These are phyloP conservation scores for Heliothis virescens DNA, from an alignment of 1,140 invertebrate genomes.

Conservation along the genomic window DNA sequence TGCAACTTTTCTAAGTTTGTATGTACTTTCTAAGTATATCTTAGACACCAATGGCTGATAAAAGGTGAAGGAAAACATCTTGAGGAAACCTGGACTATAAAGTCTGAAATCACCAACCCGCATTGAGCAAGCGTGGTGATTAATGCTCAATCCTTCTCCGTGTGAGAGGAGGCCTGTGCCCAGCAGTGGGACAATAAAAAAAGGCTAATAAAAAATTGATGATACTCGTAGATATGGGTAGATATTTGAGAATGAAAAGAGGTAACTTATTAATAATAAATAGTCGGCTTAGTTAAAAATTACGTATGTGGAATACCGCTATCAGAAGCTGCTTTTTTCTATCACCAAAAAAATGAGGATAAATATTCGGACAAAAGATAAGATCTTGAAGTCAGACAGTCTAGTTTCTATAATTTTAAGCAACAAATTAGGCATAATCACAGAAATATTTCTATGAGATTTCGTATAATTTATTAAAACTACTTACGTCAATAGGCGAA, in stretches of 20 bases:
- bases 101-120: too few species aligned
- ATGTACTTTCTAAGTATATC: too few species aligned
- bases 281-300: not conserved
- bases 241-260: not conserved
- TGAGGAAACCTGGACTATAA: too few species aligned
- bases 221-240: too few species aligned
- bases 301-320: not conserved
- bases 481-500: not conserved
- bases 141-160: too few species aligned
- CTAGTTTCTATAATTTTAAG: not conserved
- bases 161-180: too few species aligned
- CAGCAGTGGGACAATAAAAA: too few species aligned
- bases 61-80: too few species aligned
- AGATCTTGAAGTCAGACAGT: not conserved
- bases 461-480: not conserved
- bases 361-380: not conserved
- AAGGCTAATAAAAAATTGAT: too few species aligned
- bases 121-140: too few species aligned
- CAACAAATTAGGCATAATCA: slow-evolving; percentile 14
- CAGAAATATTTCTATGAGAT: not conserved
- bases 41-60: too few species aligned
- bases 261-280: not conserved
- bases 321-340: not conserved
- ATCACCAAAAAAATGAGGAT: not conserved
- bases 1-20: too few species aligned